Evolutionary conservation across 2,797 vertebrate species (phyloP).

Genomic region (Percopsis omiscomaycus): DNA sequence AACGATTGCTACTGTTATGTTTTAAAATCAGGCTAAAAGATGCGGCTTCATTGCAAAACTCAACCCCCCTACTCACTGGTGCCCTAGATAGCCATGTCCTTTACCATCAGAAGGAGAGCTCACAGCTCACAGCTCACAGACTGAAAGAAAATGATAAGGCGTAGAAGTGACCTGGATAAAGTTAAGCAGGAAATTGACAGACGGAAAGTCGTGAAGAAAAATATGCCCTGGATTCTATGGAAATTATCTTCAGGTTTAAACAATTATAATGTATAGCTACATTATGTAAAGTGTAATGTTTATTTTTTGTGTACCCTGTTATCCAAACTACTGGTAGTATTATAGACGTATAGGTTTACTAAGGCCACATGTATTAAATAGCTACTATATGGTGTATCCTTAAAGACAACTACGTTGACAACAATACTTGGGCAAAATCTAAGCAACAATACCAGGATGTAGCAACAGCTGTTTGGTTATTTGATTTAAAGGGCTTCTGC

Average conservation of each 20-base stretch:
- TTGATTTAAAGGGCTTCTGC: too few relatives aligned
- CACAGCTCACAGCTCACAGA: not conserved
- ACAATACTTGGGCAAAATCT: not conserved
- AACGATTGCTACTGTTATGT: not conserved
- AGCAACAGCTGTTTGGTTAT: not conserved
- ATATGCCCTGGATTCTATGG: slow-evolving; percentile 14
- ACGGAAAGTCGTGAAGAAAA: not conserved
- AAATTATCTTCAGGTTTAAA: not conserved
- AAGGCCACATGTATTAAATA: too few relatives aligned
- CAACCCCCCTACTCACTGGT: not conserved
- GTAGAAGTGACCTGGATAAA: slow-evolving; percentile 39
- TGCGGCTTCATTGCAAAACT: not conserved
- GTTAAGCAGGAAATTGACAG: slow-evolving; percentile 16
- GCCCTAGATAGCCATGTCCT: slow-evolving; percentile 22
- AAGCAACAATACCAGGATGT: not conserved
- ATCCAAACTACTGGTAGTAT: too few relatives aligned
- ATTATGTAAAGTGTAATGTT: not conserved
- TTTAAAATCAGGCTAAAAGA: not conserved
- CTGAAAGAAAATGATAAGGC: slow-evolving; percentile 9
- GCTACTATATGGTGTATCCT: not conserved
- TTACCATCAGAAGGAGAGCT: slow-evolving; percentile 22
- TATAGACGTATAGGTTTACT: too few relatives aligned
- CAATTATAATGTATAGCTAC: too few relatives aligned
- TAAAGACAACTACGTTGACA: not conserved
- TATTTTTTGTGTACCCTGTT: not conserved